These are phyloP conservation scores for Ceyx margarethae DNA, from an alignment of 2,113 vertebrate genomes.

Conservation along the genomic window DNA sequence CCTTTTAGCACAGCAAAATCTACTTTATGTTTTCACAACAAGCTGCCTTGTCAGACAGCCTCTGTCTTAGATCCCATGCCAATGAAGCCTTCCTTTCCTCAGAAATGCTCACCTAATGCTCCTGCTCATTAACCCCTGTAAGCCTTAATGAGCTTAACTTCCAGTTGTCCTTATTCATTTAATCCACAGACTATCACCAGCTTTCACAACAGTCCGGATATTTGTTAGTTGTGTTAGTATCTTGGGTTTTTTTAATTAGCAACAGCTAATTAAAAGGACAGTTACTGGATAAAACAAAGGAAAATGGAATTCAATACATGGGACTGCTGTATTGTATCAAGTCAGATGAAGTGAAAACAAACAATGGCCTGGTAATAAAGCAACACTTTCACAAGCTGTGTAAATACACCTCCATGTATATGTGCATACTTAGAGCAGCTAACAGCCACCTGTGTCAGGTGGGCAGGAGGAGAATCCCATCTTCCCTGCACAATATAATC, in stretches of 20 bases:
- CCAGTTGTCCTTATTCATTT: constrained; percentile 33
- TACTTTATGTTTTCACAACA: background rate
- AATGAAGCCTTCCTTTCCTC: background rate
- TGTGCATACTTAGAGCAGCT: background rate
- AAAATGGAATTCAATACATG: background rate
- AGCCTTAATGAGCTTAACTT: constrained; percentile 49
- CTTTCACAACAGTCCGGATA: constrained; percentile 18
- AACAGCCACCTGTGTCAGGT: background rate
- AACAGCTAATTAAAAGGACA: constrained; percentile 30
- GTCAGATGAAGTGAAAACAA: background rate
- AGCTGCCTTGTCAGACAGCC: background rate
- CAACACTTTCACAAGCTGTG: background rate
- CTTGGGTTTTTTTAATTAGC: constrained; percentile 25
- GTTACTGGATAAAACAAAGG: background rate
- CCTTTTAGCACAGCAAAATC: background rate
- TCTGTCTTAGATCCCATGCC: background rate
- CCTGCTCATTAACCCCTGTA: background rate
- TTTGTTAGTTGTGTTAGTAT: background rate
- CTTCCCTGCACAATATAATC: background rate
- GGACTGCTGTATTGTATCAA: background rate
- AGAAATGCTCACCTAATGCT: background rate
- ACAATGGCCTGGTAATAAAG: background rate
- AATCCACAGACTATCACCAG: background rate
- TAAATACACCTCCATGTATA: background rate
- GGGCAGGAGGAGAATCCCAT: background rate